A percentile compares a stretch with the other conserved stretches of the same genome.
phyloP scores from a whole-genome alignment of 2,888 invertebrate genomes.

The Automeris io region DNA sequence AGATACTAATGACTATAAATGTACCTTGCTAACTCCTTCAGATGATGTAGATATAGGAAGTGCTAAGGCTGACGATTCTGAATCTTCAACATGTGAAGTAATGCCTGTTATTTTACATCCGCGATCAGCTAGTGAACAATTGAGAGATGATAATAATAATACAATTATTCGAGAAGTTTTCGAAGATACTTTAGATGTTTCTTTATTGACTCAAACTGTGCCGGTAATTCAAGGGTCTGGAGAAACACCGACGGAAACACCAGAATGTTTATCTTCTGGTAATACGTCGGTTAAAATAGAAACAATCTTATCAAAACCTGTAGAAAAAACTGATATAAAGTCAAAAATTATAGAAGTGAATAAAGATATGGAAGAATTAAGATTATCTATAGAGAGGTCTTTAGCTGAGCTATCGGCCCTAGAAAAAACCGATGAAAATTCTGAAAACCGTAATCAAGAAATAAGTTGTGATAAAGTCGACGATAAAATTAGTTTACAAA shows the following conservation, averaged over 20 bases:
- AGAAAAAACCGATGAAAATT: constrained; percentile 43
- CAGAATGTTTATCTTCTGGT: constrained; percentile 22
- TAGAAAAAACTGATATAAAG: constrained; percentile 56
- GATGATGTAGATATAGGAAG: constrained; percentile 30
- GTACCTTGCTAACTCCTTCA: constrained; percentile 11
- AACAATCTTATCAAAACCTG: constrained; percentile 14
- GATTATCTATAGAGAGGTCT: constrained; percentile 60
- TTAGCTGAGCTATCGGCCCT: constrained; percentile 55
- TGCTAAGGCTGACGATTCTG: constrained; percentile 31
- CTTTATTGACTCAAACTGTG: constrained; percentile 21
- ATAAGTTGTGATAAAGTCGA: background rate
- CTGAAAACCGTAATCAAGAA: constrained; percentile 30
- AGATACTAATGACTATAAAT: constrained; percentile 8
- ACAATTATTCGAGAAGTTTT: constrained; percentile 50
- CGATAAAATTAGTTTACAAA: background rate
- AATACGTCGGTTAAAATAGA: constrained; percentile 25
- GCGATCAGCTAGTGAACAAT: constrained; percentile 49
- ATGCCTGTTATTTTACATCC: constrained; percentile 53
- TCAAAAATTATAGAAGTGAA: constrained; percentile 67
- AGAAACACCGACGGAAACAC: constrained; percentile 30
- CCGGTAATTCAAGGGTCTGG: constrained; percentile 41
- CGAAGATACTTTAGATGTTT: constrained; percentile 12
- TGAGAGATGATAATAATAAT: constrained; percentile 48
- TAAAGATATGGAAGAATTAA: constrained; percentile 62
- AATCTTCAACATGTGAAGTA: constrained; percentile 31